Evolutionary conservation across 2,888 invertebrate species (phyloP).

Genomic region (Caradrina clavipalpis): DNA sequence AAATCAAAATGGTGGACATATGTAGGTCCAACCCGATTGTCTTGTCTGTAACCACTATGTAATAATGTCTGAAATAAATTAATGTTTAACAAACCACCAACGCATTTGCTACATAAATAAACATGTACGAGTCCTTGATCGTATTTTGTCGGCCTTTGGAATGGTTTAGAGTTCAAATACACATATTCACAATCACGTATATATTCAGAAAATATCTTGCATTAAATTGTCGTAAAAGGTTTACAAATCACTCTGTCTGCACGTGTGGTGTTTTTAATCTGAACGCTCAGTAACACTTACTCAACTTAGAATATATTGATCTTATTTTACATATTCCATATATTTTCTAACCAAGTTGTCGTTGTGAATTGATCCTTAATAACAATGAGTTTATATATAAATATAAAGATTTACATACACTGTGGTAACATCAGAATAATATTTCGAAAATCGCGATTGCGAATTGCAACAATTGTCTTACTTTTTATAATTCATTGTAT

Average conservation of each 20-base stretch:
- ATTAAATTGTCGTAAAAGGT: conserved; percentile 61
- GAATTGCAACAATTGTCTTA: conserved; percentile 52
- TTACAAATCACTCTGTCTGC: conserved; percentile 52
- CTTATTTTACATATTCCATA: conserved; percentile 52
- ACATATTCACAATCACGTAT: conserved; percentile 28
- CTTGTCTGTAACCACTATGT: no score
- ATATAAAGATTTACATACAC: conserved; percentile 48
- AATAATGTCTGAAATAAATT: no score
- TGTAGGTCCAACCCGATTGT: no score
- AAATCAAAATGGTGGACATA: no score
- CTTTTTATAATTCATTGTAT: conserved; percentile 59
- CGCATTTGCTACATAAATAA: conserved; percentile 23
- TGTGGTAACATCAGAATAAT: conserved; percentile 54
- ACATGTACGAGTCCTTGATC: conserved; percentile 52
- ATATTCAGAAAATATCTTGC: conserved; percentile 46
- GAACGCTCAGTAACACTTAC: conserved; percentile 32
- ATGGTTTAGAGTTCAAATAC: conserved; percentile 45
- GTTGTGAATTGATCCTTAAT: conserved; percentile 31
- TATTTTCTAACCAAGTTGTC: conserved; percentile 25
- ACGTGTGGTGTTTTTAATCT: conserved; percentile 51
- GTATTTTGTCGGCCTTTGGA: conserved; percentile 54
- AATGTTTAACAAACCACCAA: conserved; percentile 14
- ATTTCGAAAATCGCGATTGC: conserved; percentile 60
- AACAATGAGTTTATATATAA: conserved; percentile 26
- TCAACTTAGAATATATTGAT: conserved; percentile 55